Conservation (phyloP, 1,140 invertebrate genomes). For the Eciton burchellii region DNA sequence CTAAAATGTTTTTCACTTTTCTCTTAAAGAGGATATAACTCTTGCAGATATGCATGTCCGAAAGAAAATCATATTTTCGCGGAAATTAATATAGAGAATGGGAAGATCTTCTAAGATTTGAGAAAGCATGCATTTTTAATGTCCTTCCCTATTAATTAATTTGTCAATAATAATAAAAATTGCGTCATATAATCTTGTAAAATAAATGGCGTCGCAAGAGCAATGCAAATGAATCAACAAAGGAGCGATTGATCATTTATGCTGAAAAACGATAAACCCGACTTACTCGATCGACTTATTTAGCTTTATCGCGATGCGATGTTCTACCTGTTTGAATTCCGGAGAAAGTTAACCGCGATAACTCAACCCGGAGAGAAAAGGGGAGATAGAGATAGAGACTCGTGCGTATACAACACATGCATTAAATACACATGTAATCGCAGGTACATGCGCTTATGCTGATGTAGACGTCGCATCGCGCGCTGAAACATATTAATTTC, state of each 20-base stretch:
- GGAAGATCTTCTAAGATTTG: neutral
- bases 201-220: neutral
- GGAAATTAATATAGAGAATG: neutral
- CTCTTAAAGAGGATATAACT: neutral
- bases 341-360: constrained; percentile 74
- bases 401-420: neutral
- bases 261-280: constrained; percentile 5
- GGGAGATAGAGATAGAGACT: constrained; percentile 17
- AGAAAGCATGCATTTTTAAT: neutral
- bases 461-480: constrained; percentile 27
- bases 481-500: constrained; percentile 63
- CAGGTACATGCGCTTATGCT: neutral
- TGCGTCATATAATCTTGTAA: neutral
- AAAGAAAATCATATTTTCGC: neutral
- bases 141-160: neutral
- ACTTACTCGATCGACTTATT: neutral
- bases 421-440: neutral
- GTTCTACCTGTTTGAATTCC: constrained; percentile 64
- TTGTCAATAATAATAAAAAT: neutral
- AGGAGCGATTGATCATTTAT: neutral
- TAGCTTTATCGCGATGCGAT: constrained; percentile 2
- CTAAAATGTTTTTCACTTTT: neutral
- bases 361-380: constrained; percentile 4
- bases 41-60: neutral
- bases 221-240: neutral